A percentile compares a stretch with the other conserved stretches of the same genome.
These are phyloP conservation scores for Chelonus insularis DNA, from an alignment of 1,140 invertebrate species.

Conservation along the genomic window DNA sequence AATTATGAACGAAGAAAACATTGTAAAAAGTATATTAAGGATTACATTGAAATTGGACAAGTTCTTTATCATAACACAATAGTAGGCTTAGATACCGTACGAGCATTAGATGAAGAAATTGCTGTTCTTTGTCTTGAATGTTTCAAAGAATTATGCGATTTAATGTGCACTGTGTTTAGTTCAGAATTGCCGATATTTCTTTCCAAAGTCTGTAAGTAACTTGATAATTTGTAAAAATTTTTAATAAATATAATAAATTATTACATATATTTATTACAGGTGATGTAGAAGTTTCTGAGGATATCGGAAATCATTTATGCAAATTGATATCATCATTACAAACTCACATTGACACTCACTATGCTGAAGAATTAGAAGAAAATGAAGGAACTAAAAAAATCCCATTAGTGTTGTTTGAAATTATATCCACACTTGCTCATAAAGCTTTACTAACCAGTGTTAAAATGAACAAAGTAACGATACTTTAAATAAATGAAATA, in stretches of 20 bases:
- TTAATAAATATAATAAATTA: too few species aligned
- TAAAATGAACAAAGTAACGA: conserved; percentile 35
- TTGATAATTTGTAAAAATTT: not conserved
- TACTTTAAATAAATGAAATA: not conserved
- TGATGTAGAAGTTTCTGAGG: conserved; percentile 13
- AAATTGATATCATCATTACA: conserved; percentile 38
- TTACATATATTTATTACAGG: too few species aligned
- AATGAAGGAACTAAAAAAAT: conserved; percentile 48
- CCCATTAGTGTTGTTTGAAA: conserved; percentile 51
- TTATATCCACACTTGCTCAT: conserved; percentile 45
- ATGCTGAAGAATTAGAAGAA: conserved; percentile 43
- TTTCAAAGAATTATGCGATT: conserved; percentile 60
- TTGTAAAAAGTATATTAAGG: conserved; percentile 36
- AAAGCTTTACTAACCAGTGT: conserved; percentile 49
- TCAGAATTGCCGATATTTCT: conserved; percentile 58
- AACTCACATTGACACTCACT: conserved; percentile 31
- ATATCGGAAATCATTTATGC: conserved; percentile 39
- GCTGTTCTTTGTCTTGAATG: conserved; percentile 59
- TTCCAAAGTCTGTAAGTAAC: conserved; percentile 31
- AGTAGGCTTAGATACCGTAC: conserved; percentile 45
- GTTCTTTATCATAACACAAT: conserved; percentile 47
- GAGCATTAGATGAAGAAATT: conserved; percentile 55
- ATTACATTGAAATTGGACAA: conserved; percentile 47
- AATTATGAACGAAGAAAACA: conserved; percentile 37
- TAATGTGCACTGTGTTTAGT: conserved; percentile 54